These are phyloP conservation scores for Ichneumoninae sp. DNA, from an alignment of 2,888 invertebrate genomes.

Conservation along the genomic window DNA sequence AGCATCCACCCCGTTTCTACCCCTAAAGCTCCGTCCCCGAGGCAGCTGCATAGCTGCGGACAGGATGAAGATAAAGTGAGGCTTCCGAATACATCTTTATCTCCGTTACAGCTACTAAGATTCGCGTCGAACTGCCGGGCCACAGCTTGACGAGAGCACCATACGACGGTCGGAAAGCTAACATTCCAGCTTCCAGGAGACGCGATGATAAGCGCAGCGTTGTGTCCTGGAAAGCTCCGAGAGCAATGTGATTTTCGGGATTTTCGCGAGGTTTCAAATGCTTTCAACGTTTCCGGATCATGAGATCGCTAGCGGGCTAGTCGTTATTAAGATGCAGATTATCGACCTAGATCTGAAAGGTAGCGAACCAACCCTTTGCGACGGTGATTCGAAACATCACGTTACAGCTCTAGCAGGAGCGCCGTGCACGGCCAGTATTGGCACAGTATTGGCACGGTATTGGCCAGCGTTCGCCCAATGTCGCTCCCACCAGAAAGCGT, in stretches of 20 bases:
- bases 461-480: too few relatives aligned
- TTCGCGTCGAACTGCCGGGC: constrained; percentile 5
- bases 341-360: neutral
- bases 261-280: constrained; percentile 6
- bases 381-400: neutral
- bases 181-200: constrained; percentile 12
- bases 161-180: neutral
- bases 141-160: constrained; percentile 14
- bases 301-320: neutral
- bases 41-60: neutral
- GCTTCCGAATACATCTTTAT: neutral
- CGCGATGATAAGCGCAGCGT: constrained; percentile 3
- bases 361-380: too few relatives aligned
- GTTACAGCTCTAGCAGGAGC: neutral
- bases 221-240: neutral
- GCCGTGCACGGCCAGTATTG: neutral
- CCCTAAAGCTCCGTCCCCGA: neutral
- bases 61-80: constrained; percentile 12
- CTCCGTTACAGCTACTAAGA: neutral
- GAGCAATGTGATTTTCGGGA: constrained; percentile 24
- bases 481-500: neutral
- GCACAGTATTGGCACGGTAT: too few relatives aligned
- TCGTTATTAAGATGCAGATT: neutral
- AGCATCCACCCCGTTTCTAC: neutral
- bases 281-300: neutral